Percentiles rank a stretch among this genome's conserved stretches.
Conservation (phyloP, 2,888 invertebrate species). For the Athetis lepigone region DNA sequence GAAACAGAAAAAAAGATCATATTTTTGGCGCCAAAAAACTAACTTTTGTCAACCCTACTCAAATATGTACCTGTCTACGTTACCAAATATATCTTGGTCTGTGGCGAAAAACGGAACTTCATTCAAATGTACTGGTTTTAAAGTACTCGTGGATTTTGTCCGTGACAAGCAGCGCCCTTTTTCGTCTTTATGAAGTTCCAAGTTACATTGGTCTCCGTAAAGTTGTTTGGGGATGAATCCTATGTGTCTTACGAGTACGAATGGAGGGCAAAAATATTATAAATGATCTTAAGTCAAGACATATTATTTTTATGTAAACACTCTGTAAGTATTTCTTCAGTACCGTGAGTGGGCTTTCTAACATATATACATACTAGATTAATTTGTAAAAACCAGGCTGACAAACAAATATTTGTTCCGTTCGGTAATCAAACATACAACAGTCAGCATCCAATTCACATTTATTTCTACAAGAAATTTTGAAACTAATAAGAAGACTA, state of each 20-base stretch:
- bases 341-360: too few relatives aligned
- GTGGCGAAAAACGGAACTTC: background rate
- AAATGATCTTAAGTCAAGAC: too few relatives aligned
- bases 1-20: conserved; percentile 19
- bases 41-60: conserved; percentile 40
- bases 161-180: background rate
- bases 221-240: background rate
- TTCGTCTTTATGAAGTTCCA: background rate
- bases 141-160: background rate
- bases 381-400: too few relatives aligned
- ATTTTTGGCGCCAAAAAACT: conserved; percentile 28
- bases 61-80: conserved; percentile 10
- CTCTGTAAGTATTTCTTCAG: too few relatives aligned
- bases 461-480: too few relatives aligned
- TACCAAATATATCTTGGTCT: conserved; percentile 12
- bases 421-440: too few relatives aligned
- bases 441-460: too few relatives aligned
- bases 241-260: conserved; percentile 4
- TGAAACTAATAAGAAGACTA: too few relatives aligned
- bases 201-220: conserved; percentile 1
- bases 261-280: conserved; percentile 21
- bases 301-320: too few relatives aligned
- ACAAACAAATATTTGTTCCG: too few relatives aligned
- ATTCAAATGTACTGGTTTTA: conserved; percentile 1
- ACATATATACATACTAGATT: too few relatives aligned